Percentiles rank a stretch among this genome's conserved stretches.
Evolutionary conservation across 2,113 vertebrate species (phyloP).

Genomic region (Petrocephalus zakoni): DNA sequence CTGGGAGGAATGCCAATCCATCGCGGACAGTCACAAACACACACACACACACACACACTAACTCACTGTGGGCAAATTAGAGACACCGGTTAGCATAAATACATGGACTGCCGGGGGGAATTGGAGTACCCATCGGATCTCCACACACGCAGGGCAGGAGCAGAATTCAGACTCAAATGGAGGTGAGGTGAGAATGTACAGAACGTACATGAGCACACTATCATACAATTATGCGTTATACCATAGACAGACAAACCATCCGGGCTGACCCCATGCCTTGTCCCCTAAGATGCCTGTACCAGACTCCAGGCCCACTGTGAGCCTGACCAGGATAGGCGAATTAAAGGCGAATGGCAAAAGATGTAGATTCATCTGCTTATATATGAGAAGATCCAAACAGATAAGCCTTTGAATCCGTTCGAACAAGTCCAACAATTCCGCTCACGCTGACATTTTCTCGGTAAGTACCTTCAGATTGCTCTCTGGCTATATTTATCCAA

Average conservation of each 20-base stretch:
- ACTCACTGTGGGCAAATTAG: not conserved
- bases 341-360: not conserved
- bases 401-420: not conserved
- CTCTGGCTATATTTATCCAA: not conserved
- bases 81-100: not conserved
- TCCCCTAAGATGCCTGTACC: not conserved
- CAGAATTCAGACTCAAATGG: not conserved
- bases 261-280: not conserved
- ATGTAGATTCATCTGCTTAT: not conserved
- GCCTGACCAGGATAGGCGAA: not conserved
- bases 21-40: not conserved
- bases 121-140: not conserved
- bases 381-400: not conserved
- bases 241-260: not conserved
- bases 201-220: not conserved
- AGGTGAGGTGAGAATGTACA: not conserved
- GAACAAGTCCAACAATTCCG: not conserved
- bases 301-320: not conserved
- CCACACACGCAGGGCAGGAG: not conserved
- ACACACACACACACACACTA: slow-evolving; percentile 3
- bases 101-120: not conserved
- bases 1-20: not conserved
- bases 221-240: not conserved
- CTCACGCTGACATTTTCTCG: not conserved
- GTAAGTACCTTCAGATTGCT: not conserved